phyloP scores from a whole-genome alignment of 2,797 vertebrate species.

The Platalea minor region DNA sequence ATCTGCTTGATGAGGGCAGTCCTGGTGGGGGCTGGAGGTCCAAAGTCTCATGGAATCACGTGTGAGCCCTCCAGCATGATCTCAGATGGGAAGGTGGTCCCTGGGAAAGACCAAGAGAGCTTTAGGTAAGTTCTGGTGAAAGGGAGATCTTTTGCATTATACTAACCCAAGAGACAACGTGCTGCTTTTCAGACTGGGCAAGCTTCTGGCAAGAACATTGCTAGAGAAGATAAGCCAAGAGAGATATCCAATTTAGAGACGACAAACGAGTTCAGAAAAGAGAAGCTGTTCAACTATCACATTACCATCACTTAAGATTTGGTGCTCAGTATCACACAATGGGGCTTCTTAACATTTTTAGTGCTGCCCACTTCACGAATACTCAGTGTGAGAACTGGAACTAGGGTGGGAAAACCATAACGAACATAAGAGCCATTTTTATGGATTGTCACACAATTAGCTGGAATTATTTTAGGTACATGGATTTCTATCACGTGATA shows the following conservation, averaged over 20 bases:
- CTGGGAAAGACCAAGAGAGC: neutral
- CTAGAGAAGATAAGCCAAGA: neutral
- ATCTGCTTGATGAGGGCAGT: neutral
- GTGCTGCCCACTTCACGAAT: neutral
- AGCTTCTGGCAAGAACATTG: neutral
- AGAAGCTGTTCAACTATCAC: neutral
- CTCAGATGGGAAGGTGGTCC: neutral
- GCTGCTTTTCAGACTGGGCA: neutral
- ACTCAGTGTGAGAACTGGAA: neutral
- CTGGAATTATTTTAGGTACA: neutral
- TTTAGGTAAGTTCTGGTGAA: neutral
- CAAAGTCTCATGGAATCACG: neutral
- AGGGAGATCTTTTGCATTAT: neutral
- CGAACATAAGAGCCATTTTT: fast-evolving
- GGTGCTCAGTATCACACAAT: neutral
- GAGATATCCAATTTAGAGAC: neutral
- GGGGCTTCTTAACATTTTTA: neutral
- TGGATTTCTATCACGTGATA: neutral
- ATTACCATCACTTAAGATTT: too few relatives aligned
- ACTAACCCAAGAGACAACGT: fast-evolving
- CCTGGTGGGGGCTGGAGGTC: neutral
- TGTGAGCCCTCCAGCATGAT: neutral
- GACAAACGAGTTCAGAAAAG: neutral
- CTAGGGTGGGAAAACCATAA: neutral
- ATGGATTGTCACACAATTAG: neutral